phyloP scores from a whole-genome alignment of 2,888 invertebrate species.

The Lasioglossum villosulum region DNA sequence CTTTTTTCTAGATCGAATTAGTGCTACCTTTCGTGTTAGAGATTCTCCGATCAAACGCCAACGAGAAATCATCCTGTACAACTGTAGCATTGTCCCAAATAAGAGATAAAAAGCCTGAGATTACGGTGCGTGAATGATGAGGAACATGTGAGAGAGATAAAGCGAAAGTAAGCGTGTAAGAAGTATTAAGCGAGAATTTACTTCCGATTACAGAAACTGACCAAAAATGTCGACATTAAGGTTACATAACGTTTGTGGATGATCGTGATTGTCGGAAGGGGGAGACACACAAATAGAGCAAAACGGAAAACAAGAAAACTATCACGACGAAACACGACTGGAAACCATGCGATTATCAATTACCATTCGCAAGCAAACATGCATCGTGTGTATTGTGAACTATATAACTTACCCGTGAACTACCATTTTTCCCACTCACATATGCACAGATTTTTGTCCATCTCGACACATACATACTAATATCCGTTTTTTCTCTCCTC shows the following conservation, averaged over 20 bases:
- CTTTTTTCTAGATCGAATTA: background rate
- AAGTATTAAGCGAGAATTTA: slow-evolving; percentile 44
- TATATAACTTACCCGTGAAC: slow-evolving; percentile 28
- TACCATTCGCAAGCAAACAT: slow-evolving; percentile 31
- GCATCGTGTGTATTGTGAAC: slow-evolving; percentile 40
- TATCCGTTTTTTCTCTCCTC: slow-evolving; percentile 68
- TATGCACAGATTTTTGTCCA: slow-evolving; percentile 70
- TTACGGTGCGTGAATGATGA: slow-evolving; percentile 44
- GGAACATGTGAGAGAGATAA: slow-evolving; percentile 9
- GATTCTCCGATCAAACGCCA: slow-evolving; percentile 30
- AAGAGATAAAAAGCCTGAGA: slow-evolving; percentile 69
- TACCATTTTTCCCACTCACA: slow-evolving; percentile 56
- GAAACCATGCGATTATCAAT: slow-evolving; percentile 44
- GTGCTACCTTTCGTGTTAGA: background rate
- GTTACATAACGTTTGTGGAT: slow-evolving; percentile 29
- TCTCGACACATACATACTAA: slow-evolving; percentile 67
- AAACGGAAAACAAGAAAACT: background rate
- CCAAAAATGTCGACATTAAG: slow-evolving; percentile 64
- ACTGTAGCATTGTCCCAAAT: slow-evolving; percentile 59
- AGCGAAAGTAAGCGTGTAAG: slow-evolving; percentile 26
- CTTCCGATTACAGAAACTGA: slow-evolving; percentile 64
- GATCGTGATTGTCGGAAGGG: slow-evolving; percentile 39
- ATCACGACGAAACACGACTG: slow-evolving; percentile 38
- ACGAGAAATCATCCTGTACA: slow-evolving; percentile 46
- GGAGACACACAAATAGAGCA: slow-evolving; percentile 28